Percentiles rank a stretch among this genome's conserved stretches.
These are phyloP conservation scores for Mycogona germanica DNA, from an alignment of 2,888 invertebrate genomes.

Conservation along the genomic window DNA sequence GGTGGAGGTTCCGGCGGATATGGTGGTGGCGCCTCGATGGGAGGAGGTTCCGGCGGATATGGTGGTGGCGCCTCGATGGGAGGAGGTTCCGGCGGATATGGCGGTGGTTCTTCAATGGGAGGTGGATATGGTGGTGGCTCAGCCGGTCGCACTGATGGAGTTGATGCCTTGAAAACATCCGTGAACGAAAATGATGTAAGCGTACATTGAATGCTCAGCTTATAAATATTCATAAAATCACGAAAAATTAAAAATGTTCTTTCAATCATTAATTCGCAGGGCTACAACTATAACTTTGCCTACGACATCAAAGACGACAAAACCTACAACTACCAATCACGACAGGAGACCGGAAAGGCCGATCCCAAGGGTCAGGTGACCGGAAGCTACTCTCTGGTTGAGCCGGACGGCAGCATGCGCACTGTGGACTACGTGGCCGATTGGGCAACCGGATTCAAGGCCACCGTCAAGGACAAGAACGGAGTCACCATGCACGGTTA, in stretches of 20 bases:
- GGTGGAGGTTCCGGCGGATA: background rate
- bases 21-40: background rate
- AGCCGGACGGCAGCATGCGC: conserved; percentile 58
- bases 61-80: background rate
- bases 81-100: background rate
- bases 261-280: conserved; percentile 42
- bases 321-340: conserved; percentile 57
- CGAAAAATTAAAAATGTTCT: too few species aligned
- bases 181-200: too few species aligned
- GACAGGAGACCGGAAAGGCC: conserved; percentile 50
- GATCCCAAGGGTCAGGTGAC: conserved; percentile 49
- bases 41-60: background rate
- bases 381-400: conserved; percentile 58
- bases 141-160: background rate
- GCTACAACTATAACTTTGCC: conserved; percentile 59
- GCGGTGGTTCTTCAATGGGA: background rate
- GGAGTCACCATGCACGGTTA: conserved; percentile 14
- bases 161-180: too few species aligned
- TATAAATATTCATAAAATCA: too few species aligned
- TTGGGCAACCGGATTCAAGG: conserved; percentile 20
- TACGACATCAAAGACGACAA: conserved; percentile 63
- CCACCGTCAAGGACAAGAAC: conserved; percentile 16
- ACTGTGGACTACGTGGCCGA: conserved; percentile 55
- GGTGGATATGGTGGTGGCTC: background rate
- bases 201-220: too few species aligned